Base-by-base conservation (phyloP, 2,797 vertebrate species). In the Eurystomus glaucurus region DNA sequence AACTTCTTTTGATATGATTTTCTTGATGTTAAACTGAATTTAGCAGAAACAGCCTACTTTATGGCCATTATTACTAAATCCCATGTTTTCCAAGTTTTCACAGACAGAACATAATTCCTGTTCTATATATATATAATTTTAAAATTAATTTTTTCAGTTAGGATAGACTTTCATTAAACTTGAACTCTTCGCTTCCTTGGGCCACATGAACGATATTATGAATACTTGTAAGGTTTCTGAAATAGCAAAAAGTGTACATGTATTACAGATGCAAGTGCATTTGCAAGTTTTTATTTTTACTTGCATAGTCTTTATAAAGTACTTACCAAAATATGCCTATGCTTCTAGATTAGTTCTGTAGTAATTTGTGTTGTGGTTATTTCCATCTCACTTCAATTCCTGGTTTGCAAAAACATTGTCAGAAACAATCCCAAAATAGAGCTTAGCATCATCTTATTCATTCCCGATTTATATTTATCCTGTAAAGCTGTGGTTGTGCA, bases 351-450 rank as follows among this genome's bases (percentile, higher is more conserved):
- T 60, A 60, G 31, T 65, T 91, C 31, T 82, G 37, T 57, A 66
- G 10, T 82, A 9, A 54, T 87, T 48, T 82, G 10, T 58, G 11
- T 43, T 64, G 17, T 71, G 22, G 22, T 65, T 86, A 37, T 54
- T 95, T 79, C 35, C 22, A 26, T 46, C 26, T 65, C 2, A 0
- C 17, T 79, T 69, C 23, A 66, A 4, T 51, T 50, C 26, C 33
- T 89, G 22, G 5, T 82, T 96, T 89, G 33, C 41, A 88, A 90
- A 92, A 85, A 9, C 26, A 18, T 62, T 90, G 78, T 69, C 84
- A 81, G 35, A 82, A 69, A 37, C 33, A 1, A 66, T 74, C 46
- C 58, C 21, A 51, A 70, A 94, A 88, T n/a, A 84, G 71, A 93
- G 16, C 14, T 52, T 11, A 70, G 12, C 16, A 61, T 64, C 25